Conservation (phyloP, 35 echinoderm and acorn worm species). For the Apostichopus parvimensis region DNA sequence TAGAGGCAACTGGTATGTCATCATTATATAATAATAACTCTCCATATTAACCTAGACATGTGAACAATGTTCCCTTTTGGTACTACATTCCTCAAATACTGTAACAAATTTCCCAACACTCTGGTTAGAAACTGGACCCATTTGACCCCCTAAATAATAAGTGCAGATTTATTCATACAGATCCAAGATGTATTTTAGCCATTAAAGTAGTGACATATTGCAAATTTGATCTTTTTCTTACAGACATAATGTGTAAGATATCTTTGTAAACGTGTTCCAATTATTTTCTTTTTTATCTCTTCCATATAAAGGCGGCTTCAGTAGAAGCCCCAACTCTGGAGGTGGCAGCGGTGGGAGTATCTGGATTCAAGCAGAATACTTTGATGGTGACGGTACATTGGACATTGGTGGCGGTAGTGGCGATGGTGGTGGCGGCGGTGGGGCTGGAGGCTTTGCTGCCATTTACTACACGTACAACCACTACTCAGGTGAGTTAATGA, state of each 20-base stretch:
- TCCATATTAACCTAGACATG: too few species aligned
- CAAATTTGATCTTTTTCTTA: too few species aligned
- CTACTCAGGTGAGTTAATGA: constrained; percentile 65
- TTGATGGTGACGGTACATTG: constrained; percentile 81
- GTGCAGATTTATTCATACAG: too few species aligned
- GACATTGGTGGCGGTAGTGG: constrained; percentile 74
- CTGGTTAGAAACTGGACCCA: too few species aligned
- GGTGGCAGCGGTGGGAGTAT: constrained; percentile 88
- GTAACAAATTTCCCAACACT: too few species aligned
- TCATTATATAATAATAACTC: too few species aligned
- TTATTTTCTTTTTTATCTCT: neutral
- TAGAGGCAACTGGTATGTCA: constrained; percentile 49
- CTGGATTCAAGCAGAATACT: constrained; percentile 75
- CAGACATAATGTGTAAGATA: neutral
- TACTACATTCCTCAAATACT: too few species aligned
- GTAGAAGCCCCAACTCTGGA: constrained; percentile 66
- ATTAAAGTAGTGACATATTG: too few species aligned
- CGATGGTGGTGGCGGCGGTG: constrained; percentile 65
- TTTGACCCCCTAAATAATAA: too few species aligned
- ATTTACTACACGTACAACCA: constrained; percentile 89
- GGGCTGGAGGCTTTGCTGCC: constrained; percentile 81
- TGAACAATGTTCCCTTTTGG: too few species aligned
- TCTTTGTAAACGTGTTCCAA: neutral
- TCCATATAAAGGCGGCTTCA: constrained; percentile 55
- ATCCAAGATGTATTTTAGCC: too few species aligned